Conservation (phyloP, 2,113 vertebrate species). For the Cyanoderma ruficeps region DNA sequence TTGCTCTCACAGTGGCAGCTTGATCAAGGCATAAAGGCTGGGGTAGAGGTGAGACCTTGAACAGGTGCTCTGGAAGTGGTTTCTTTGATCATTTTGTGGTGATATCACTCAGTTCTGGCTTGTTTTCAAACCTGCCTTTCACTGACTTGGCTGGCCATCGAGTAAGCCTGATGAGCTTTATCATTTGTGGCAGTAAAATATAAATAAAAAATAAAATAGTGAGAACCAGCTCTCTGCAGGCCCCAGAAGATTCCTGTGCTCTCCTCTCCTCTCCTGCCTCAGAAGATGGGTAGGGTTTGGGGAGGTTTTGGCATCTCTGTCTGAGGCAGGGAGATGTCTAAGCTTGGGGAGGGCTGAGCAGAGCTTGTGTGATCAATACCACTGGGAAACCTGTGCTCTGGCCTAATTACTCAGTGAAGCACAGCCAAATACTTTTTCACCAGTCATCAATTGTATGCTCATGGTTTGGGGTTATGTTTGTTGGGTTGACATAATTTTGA, state of each 20-base stretch:
- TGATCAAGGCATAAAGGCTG: not conserved
- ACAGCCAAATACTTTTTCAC: not conserved
- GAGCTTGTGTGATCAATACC: not conserved
- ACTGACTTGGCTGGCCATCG: not conserved
- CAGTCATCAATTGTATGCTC: not conserved
- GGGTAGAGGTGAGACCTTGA: not conserved
- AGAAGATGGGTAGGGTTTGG: not conserved
- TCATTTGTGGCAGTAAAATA: not conserved
- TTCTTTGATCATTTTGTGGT: not conserved
- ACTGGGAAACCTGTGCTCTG: not conserved
- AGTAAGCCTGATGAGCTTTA: not conserved
- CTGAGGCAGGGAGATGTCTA: not conserved
- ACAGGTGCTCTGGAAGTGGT: not conserved
- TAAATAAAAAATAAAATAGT: not conserved
- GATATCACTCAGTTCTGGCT: not conserved
- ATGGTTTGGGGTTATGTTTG: not conserved
- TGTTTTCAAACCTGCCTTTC: not conserved
- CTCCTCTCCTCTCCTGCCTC: not conserved
- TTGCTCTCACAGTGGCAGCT: not conserved
- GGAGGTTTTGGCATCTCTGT: not conserved
- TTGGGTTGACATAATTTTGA: not conserved
- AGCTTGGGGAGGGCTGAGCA: not conserved
- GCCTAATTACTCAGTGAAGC: not conserved
- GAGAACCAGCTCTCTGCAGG: not conserved
- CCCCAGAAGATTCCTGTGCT: not conserved